Evolutionary conservation across 2,113 vertebrate species (phyloP), one percentile per base, ranked within the genome.

Genomic region (Eidolon helvum): DNA sequence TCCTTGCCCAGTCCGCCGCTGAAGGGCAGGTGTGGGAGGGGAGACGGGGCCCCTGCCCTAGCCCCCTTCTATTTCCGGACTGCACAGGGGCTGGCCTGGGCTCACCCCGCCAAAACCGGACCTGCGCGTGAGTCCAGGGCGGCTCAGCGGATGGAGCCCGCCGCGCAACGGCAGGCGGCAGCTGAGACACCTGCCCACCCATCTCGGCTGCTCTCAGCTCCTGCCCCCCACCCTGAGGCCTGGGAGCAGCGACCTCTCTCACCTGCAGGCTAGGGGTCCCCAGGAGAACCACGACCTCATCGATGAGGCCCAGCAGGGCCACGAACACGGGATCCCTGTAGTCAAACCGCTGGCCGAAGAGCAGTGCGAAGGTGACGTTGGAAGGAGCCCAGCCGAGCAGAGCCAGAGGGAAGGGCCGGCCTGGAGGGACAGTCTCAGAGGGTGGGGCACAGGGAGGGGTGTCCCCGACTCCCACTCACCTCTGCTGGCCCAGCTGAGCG

Each of bases 271-370:
- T 26, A 0, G 98, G 98, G 40, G 98, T 98, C 63, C 98, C 99
- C 75, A 99, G 96, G 40, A 99, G 98, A 82, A 98, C 96, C 98
- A 99, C 99, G 26, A 99, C 88, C 83, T 99, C 98, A 19, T 99
- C 98, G 4, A 99, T 98, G 95, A 99, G 98, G 33, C 80, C 97
- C 90, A 99, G 55, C 66, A 99, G 96, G 21, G 98, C 98, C 79
- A 98, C 40, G 12, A 99, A 99, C 4, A 97, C 85, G 0, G 98
- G 98, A 86, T 99, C 98, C 38, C 87, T 94, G 63, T 99, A 99
- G 80, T 99, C 98, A 43, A 99, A 99, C 61, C 98, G 97, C 68
- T 95, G 98, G 66, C 99, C 98, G 1, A 99, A 99, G 48, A 99
- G 97, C 72, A 99, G 69, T 1, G 89, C 0, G 53, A 99, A 99